Evolutionary conservation across 2,888 invertebrate species (phyloP).

Genomic region (Heliconius hortense): DNA sequence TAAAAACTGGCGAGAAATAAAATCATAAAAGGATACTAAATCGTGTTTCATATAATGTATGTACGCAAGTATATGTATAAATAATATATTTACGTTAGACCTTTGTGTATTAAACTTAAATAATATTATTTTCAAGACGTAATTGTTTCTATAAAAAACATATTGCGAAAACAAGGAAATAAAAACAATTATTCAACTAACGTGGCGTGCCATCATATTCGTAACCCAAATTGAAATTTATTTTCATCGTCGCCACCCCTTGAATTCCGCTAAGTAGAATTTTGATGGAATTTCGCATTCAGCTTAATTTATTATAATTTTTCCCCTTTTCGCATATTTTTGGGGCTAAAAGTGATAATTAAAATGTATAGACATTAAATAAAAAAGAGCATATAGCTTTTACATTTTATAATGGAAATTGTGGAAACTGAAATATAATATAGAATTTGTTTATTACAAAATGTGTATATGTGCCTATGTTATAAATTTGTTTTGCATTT

Average conservation of each 20-base stretch:
- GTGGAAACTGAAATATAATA: background rate
- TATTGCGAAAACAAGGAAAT: constrained; percentile 5
- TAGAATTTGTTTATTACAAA: background rate
- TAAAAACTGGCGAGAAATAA: background rate
- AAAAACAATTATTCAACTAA: constrained; percentile 33
- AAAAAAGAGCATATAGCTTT: constrained; percentile 19
- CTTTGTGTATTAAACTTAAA: background rate
- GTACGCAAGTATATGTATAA: background rate
- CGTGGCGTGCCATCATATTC: constrained; percentile 45
- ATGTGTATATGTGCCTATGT: background rate
- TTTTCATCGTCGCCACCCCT: constrained; percentile 69
- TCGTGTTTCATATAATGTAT: no score
- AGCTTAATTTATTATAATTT: constrained; percentile 61
- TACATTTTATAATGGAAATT: constrained; percentile 1
- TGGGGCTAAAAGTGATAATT: constrained; percentile 39
- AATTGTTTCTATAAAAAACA: constrained; percentile 12
- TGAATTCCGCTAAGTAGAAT: constrained; percentile 77
- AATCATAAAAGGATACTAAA: background rate
- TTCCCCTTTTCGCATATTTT: constrained; percentile 35
- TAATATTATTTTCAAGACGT: background rate
- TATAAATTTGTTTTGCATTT: background rate
- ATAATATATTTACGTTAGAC: background rate
- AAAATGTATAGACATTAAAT: constrained; percentile 29
- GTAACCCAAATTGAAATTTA: constrained; percentile 74
- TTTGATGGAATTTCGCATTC: constrained; percentile 71